These are phyloP conservation scores for Loripinus fragilis DNA, from an alignment of 2,888 invertebrate species.

Conservation along the genomic window DNA sequence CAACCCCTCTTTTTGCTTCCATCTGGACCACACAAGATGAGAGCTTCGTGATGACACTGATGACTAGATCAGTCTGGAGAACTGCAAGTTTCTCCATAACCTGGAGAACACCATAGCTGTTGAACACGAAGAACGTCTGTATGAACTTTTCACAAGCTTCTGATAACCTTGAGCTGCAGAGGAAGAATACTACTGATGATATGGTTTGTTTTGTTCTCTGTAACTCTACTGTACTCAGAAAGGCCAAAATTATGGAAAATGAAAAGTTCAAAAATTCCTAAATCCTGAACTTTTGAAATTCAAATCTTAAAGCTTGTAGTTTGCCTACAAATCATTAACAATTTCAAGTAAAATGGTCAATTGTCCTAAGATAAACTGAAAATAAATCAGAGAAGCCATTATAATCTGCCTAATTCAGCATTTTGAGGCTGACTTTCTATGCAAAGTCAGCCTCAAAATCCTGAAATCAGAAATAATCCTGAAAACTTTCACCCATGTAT, in stretches of 20 bases:
- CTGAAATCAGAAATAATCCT: too few relatives aligned
- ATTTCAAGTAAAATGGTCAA: neutral
- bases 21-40: constrained; percentile 52
- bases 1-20: constrained; percentile 69
- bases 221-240: neutral
- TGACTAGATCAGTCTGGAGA: constrained; percentile 47
- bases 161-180: constrained; percentile 40
- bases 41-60: constrained; percentile 52
- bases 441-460: too few relatives aligned
- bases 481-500: too few relatives aligned
- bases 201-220: neutral
- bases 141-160: constrained; percentile 41
- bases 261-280: neutral
- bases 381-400: too few relatives aligned
- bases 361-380: too few relatives aligned
- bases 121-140: constrained; percentile 46
- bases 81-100: constrained; percentile 61
- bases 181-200: too few relatives aligned
- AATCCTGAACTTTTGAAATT: too few relatives aligned
- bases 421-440: too few relatives aligned
- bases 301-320: too few relatives aligned
- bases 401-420: too few relatives aligned
- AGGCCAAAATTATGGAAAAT: neutral
- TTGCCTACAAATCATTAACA: neutral
- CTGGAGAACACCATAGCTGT: constrained; percentile 51